A percentile compares a stretch with the other conserved stretches of the same genome.
These are phyloP conservation scores for Uria lomvia DNA, from an alignment of 2,113 vertebrate species.

Conservation along the genomic window DNA sequence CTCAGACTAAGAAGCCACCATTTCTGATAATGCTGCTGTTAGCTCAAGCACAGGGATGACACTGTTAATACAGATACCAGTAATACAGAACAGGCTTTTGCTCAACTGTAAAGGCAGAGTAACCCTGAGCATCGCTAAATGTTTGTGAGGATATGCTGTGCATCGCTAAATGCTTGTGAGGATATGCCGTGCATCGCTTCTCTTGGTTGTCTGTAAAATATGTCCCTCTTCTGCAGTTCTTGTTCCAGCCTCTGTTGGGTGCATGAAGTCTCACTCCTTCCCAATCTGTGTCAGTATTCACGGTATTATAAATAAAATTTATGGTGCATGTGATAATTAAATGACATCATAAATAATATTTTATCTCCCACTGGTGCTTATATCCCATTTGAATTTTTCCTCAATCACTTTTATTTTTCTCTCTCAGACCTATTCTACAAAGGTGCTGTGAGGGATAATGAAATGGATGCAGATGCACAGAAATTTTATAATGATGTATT, in stretches of 20 bases:
- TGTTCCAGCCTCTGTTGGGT: not conserved
- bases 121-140: not conserved
- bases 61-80: not conserved
- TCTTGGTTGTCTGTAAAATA: not conserved
- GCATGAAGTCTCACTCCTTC: not conserved
- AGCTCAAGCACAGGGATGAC: too few relatives aligned
- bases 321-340: not conserved
- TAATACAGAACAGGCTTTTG: not conserved
- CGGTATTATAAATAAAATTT: not conserved
- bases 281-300: not conserved
- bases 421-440: not conserved
- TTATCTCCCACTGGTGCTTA: not conserved
- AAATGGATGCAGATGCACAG: not conserved
- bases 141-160: not conserved
- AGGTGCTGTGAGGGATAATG: not conserved
- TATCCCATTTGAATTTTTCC: not conserved
- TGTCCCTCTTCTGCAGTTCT: not conserved
- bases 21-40: not conserved
- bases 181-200: fast-evolving
- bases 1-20: too few relatives aligned
- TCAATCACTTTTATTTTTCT: not conserved
- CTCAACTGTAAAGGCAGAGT: not conserved
- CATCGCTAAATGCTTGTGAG: not conserved
- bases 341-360: not conserved
- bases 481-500: not conserved